These are phyloP conservation scores for Hyaena hyaena DNA, from an alignment of 2,113 vertebrate genomes.

Conservation along the genomic window DNA sequence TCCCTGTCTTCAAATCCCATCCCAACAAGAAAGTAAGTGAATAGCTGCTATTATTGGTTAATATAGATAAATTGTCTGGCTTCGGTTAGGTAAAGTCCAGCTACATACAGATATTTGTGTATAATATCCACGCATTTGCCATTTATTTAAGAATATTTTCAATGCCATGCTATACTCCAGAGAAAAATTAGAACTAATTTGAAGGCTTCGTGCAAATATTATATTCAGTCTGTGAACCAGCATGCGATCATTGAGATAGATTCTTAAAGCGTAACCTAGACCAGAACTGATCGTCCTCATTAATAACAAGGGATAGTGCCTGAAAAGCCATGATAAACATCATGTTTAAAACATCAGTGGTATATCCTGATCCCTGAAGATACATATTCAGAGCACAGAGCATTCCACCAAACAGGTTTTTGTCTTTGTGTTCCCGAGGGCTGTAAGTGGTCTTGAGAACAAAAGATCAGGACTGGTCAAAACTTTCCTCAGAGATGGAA, in stretches of 20 bases:
- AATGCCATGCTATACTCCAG: constrained; percentile 8
- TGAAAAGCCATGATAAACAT: neutral
- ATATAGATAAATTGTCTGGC: neutral
- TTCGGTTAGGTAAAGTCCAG: constrained; percentile 1
- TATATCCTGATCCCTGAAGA: neutral
- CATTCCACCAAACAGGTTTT: neutral
- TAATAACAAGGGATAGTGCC: neutral
- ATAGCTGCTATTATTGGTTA: neutral
- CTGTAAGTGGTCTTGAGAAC: constrained; percentile 11
- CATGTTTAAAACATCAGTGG: neutral
- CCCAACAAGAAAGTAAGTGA: constrained; percentile 28
- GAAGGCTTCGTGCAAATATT: neutral
- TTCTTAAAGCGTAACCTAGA: neutral
- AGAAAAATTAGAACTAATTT: neutral
- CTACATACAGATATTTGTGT: constrained; percentile 1
- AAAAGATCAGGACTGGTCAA: neutral
- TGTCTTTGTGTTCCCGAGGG: neutral
- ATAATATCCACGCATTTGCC: neutral
- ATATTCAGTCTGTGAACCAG: neutral
- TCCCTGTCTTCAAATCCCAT: neutral
- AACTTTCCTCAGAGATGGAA: constrained; percentile 13
- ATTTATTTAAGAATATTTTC: constrained; percentile 34
- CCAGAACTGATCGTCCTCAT: neutral
- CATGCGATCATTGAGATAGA: neutral
- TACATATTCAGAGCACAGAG: neutral